These are phyloP conservation scores for Pristionchus japonicus DNA, from an alignment of 2,888 invertebrate genomes.

Conservation along the genomic window DNA sequence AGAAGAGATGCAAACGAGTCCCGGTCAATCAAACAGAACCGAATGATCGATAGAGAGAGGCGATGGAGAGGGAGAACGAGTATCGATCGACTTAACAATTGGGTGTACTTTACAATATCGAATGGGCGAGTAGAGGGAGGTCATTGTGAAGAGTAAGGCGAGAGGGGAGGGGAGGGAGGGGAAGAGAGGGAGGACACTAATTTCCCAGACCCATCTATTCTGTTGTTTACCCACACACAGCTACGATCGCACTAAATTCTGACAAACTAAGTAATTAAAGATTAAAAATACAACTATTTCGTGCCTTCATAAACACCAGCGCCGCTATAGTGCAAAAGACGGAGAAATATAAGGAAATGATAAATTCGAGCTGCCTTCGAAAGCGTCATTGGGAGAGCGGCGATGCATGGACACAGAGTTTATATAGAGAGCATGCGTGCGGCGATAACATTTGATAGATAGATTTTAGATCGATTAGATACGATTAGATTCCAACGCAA, in stretches of 20 bases:
- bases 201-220: neutral
- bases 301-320: neutral
- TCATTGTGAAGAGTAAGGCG: constrained; percentile 10
- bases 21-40: neutral
- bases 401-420: neutral
- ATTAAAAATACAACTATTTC: neutral
- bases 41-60: neutral
- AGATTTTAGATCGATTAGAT: neutral
- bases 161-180: neutral
- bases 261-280: neutral
- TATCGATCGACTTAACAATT: neutral
- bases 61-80: neutral
- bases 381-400: constrained; percentile 8
- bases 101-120: constrained; percentile 28
- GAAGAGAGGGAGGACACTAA: neutral
- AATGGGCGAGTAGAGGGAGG: constrained; percentile 25
- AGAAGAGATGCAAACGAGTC: constrained; percentile 36
- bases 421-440: neutral
- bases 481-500: neutral
- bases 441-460: neutral
- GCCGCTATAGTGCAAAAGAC: neutral
- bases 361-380: neutral
- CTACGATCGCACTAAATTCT: neutral
- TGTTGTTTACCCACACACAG: constrained; percentile 12
- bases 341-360: neutral